phyloP scores from a whole-genome alignment of 1,140 invertebrate species.

The Lordiphosa stackelbergi region DNA sequence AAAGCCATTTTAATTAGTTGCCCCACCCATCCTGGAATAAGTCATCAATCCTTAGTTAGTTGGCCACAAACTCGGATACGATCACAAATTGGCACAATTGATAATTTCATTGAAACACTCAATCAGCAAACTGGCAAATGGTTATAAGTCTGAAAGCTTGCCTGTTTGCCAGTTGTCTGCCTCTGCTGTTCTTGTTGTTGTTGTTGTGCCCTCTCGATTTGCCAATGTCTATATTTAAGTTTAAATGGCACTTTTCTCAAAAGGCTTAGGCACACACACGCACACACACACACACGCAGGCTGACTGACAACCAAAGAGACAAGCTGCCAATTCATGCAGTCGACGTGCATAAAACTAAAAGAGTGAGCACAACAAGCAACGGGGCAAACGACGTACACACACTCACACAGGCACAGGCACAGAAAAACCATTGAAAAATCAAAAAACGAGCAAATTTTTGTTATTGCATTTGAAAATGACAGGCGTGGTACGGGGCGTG shows the following conservation, averaged over 20 bases:
- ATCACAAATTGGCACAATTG: constrained; percentile 61
- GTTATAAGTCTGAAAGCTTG: constrained; percentile 54
- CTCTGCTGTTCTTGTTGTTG: neutral
- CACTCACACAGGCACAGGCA: neutral
- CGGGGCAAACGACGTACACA: constrained; percentile 7
- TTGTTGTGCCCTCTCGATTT: constrained; percentile 19
- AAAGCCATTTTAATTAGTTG: neutral
- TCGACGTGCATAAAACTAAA: constrained; percentile 72
- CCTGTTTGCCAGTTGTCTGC: constrained; percentile 16
- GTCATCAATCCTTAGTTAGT: constrained; percentile 8
- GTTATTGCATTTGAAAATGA: constrained; percentile 73
- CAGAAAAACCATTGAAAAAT: constrained; percentile 47
- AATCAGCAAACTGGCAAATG: constrained; percentile 66
- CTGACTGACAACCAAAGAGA: constrained; percentile 71
- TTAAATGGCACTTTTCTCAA: constrained; percentile 75
- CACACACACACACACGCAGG: constrained; percentile 23
- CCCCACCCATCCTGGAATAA: neutral
- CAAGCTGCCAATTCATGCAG: constrained; percentile 71
- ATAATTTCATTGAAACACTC: constrained; percentile 73
- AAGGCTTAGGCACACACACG: constrained; percentile 49
- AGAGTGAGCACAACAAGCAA: constrained; percentile 63
- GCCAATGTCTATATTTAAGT: constrained; percentile 72
- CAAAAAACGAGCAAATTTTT: constrained; percentile 66
- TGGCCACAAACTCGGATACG: constrained; percentile 12
- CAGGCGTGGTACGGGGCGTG: constrained; percentile 54